These are phyloP conservation scores for Atrichornis clamosus DNA, from an alignment of 2,113 vertebrate species.

Conservation along the genomic window DNA sequence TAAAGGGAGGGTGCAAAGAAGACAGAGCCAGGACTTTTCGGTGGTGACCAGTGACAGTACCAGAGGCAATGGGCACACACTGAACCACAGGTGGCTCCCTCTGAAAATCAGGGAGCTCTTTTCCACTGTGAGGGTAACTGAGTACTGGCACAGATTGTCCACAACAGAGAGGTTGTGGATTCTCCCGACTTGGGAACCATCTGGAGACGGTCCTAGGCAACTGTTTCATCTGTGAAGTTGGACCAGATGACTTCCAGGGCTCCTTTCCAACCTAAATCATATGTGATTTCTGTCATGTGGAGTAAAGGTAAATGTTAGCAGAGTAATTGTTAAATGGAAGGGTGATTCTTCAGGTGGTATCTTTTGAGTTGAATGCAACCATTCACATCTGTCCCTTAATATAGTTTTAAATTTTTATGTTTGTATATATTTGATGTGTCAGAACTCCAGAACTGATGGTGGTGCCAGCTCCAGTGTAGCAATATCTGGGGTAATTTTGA, in stretches of 20 bases:
- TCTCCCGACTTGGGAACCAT: neutral
- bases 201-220: neutral
- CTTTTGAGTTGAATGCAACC: neutral
- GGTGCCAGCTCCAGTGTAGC: neutral
- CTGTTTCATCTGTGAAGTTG: neutral
- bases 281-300: neutral
- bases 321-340: neutral
- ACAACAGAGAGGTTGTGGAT: neutral
- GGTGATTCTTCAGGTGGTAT: neutral
- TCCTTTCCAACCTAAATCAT: neutral
- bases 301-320: neutral
- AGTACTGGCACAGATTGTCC: neutral
- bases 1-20: neutral
- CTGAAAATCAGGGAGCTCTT: neutral
- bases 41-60: neutral
- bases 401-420: neutral
- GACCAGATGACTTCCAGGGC: neutral
- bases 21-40: neutral
- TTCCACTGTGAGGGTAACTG: neutral
- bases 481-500: neutral
- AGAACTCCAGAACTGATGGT: neutral
- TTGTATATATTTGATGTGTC: neutral
- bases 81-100: neutral
- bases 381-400: neutral
- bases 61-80: neutral